Conservation (phyloP, 2,797 vertebrate genomes). For the Eurystomus glaucurus region DNA sequence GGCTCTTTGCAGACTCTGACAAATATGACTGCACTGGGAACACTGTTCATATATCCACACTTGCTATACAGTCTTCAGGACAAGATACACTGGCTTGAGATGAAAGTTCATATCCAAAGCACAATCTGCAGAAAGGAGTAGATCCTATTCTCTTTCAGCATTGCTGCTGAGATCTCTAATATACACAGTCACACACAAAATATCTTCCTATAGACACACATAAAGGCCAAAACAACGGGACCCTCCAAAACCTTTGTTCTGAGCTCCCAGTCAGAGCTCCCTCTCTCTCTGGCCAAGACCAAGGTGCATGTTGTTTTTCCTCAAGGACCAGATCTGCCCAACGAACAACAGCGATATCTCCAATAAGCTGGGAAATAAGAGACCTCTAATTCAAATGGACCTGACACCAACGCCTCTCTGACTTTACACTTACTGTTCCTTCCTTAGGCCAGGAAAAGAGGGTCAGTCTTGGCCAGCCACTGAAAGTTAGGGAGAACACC, state of each 20-base stretch:
- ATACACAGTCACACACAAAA: background rate
- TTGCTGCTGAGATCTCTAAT: background rate
- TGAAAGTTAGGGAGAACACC: background rate
- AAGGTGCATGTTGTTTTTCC: background rate
- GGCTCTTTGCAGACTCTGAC: slow-evolving; percentile 59
- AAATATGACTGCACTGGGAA: slow-evolving; percentile 38
- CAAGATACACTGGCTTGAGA: background rate
- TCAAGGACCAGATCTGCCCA: background rate
- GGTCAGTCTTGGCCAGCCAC: background rate
- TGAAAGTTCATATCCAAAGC: background rate
- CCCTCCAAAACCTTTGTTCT: background rate
- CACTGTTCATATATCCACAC: background rate
- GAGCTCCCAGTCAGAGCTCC: background rate
- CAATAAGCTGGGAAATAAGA: background rate
- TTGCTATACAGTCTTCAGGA: background rate
- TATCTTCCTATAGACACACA: background rate
- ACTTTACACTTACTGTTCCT: background rate
- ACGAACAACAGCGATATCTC: background rate
- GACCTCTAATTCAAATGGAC: background rate
- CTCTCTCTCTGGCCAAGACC: background rate
- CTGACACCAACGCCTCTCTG: background rate
- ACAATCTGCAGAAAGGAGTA: background rate
- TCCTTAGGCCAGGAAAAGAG: background rate
- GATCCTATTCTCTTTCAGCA: background rate
- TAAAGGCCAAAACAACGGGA: background rate